A percentile compares a stretch with the other conserved stretches of the same genome.
These are phyloP conservation scores for Pseudocheirus occidentalis DNA, from an alignment of 2,797 vertebrate genomes.

Conservation along the genomic window DNA sequence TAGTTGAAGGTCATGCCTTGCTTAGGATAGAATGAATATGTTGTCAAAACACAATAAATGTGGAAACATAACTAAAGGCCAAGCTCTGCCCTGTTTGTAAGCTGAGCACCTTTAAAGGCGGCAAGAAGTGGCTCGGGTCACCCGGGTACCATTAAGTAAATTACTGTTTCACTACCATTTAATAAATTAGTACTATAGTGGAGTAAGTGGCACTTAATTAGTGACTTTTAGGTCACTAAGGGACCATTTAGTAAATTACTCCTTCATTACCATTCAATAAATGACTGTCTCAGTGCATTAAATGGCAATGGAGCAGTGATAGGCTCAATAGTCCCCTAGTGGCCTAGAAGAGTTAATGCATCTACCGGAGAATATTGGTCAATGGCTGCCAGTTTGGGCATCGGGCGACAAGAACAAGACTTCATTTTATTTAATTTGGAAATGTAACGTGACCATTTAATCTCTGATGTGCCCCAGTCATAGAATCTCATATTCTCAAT, in stretches of 20 bases:
- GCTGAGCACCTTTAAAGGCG: conserved; percentile 6
- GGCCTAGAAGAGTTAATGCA: conserved; percentile 52
- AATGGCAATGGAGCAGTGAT: conserved; percentile 57
- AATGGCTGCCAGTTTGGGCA: conserved; percentile 14
- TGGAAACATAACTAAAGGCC: background rate
- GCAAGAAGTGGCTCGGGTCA: conserved; percentile 58
- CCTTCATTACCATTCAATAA: conserved; percentile 76
- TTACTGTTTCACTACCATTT: conserved; percentile 57
- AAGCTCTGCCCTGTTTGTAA: conserved; percentile 10
- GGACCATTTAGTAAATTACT: conserved; percentile 68
- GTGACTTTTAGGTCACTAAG: conserved; percentile 61
- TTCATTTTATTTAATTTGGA: background rate
- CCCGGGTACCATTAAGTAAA: conserved; percentile 58
- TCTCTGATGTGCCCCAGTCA: background rate
- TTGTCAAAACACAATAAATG: background rate
- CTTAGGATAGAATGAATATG: background rate
- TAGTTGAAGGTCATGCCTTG: background rate
- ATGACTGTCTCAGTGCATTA: conserved; percentile 72
- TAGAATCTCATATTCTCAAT: background rate
- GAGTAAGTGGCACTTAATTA: conserved; percentile 73
- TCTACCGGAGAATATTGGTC: conserved; percentile 35
- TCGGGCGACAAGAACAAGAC: background rate
- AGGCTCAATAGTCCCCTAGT: conserved; percentile 56
- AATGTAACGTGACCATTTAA: background rate
- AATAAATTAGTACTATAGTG: conserved; percentile 62